Percentiles rank a stretch among this genome's conserved stretches.
phyloP scores from a whole-genome alignment of 2,113 vertebrate species.

The Blennius ocellaris region DNA sequence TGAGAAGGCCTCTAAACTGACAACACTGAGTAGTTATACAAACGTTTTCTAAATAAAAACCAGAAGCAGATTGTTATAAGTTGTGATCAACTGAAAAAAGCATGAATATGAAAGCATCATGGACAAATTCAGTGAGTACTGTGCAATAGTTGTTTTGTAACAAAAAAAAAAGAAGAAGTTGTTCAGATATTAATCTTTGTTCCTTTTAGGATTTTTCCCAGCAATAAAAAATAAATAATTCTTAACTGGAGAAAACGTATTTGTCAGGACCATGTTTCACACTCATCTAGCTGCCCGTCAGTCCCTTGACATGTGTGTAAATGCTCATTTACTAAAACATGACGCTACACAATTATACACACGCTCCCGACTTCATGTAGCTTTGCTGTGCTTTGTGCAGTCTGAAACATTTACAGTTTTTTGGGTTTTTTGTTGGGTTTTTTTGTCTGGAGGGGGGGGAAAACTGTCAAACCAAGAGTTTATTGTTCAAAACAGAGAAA shows the following conservation, averaged over 20 bases:
- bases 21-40: slow-evolving; percentile 20
- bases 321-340: slow-evolving; percentile 15
- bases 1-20: slow-evolving; percentile 24
- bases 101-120: background rate
- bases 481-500: background rate
- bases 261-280: background rate
- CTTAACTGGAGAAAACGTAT: slow-evolving; percentile 1
- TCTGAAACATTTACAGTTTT: background rate
- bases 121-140: background rate
- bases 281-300: slow-evolving; percentile 54
- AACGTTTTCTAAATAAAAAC: slow-evolving; percentile 6
- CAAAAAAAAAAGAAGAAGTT: no score
- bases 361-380: background rate
- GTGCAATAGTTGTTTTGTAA: background rate
- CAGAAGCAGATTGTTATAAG: background rate
- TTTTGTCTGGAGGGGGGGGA: background rate
- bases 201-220: background rate
- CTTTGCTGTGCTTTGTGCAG: background rate
- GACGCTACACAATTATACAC: slow-evolving; percentile 4
- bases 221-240: slow-evolving; percentile 2
- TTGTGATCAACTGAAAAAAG: slow-evolving; percentile 1
- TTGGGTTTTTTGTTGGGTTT: background rate
- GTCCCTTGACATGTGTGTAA: slow-evolving; percentile 13
- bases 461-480: slow-evolving; percentile 24
- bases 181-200: background rate